Evolutionary conservation across 2,113 vertebrate species (phyloP), one percentile per base, ranked within the genome.

Genomic region (Rousettus leschenaultii): DNA sequence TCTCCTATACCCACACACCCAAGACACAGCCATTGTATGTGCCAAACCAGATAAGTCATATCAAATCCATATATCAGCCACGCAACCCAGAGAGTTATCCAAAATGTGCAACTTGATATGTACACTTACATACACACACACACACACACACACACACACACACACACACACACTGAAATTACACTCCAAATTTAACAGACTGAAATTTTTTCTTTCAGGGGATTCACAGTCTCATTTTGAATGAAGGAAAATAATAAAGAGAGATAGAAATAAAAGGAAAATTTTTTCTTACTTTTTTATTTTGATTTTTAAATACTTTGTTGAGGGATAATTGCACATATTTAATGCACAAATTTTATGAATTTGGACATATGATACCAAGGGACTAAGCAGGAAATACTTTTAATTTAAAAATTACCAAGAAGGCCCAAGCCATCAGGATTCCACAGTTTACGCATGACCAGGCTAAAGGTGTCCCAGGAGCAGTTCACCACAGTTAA

Each of bases 161-260:
- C 14, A 51, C 4, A 51, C 51, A 74, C 21, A 80, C n/a, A 26
- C 30, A 73, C 38, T 33, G 16, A 51, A 51, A 51, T 51, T 51
- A 51, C 15, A 94, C 94, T 94, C 55, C 93, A 92, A 75, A 24
- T 86, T 94, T 96, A 57, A 63, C 59, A 59, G 61, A 59, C 59
- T 73, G 51, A 38, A 38, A 55, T 51, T n/a, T 57, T 38, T 71
- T 79, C n/a, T 53, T 82, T 91, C 19, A 95, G 80, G 53, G 92
- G 57, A 89, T 73, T 51, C 48, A 87, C 43, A 96, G 66, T 53
- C 95, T 79, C 59, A 3, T 93, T 97, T 97, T 73, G 92, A 96
- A 89, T 33, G 35, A 93, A 96, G 71, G 74, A 84, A 97, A 90
- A 80, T 48, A 73, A 65, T 22, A 77, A 53, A 93, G 10, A 97